These are phyloP conservation scores for Muscicapa adusta DNA, from an alignment of 2,113 vertebrate species.

Conservation along the genomic window DNA sequence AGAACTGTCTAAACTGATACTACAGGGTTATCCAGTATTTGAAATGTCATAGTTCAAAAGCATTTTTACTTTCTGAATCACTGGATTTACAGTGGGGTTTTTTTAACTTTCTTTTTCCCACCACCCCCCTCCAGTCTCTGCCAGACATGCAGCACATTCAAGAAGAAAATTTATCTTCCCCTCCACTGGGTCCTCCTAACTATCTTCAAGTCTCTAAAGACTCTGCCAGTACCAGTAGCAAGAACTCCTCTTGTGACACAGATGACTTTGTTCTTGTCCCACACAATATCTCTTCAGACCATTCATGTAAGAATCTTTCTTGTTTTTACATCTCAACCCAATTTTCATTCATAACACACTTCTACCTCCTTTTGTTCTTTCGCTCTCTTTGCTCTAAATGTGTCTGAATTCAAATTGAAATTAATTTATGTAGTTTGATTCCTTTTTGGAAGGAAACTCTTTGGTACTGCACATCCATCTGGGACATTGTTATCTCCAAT, in stretches of 20 bases:
- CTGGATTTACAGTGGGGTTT: neutral
- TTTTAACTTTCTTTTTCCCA: neutral
- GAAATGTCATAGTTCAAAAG: neutral
- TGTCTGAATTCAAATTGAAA: neutral
- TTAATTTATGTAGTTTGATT: neutral
- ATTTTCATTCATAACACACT: neutral
- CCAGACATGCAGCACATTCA: constrained; percentile 94
- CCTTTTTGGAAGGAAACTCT: neutral
- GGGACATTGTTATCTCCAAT: neutral
- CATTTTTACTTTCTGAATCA: neutral
- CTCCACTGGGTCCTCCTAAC: constrained; percentile 89
- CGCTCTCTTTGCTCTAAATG: neutral
- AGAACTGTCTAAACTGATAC: neutral
- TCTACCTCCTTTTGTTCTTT: neutral
- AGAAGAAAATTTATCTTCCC: constrained; percentile 89
- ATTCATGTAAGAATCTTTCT: constrained; percentile 79
- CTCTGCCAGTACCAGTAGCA: constrained; percentile 93
- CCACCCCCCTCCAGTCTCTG: constrained; percentile 77
- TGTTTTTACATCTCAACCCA: neutral
- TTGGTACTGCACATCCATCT: neutral
- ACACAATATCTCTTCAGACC: constrained; percentile 87
- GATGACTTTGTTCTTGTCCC: constrained; percentile 97
- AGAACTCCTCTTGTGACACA: constrained; percentile 94
- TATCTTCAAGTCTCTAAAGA: constrained; percentile 96
- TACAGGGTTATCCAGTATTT: neutral